phyloP scores from a whole-genome alignment of 23 tunicate species.

The Clavelina lepadiformis region DNA sequence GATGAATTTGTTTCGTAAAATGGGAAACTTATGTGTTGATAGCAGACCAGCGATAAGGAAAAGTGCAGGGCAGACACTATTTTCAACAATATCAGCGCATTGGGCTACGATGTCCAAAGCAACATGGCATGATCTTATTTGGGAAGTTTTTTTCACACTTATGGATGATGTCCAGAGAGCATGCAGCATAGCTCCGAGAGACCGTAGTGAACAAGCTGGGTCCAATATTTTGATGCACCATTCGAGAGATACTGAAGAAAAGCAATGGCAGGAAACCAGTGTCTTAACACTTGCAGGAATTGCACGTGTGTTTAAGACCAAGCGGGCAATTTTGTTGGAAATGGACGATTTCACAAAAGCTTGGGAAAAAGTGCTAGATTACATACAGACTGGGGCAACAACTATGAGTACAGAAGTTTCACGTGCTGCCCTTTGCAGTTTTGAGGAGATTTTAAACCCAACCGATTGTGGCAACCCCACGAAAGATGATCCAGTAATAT shows the following conservation, averaged over 20 bases:
- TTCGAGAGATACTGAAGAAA: constrained; percentile 93
- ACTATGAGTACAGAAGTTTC: constrained; percentile 68
- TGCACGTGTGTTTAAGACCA: constrained; percentile 74
- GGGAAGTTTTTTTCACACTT: constrained; percentile 79
- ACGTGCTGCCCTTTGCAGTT: constrained; percentile 82
- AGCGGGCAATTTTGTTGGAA: constrained; percentile 33
- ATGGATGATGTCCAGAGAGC: constrained; percentile 86
- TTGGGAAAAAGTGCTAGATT: constrained; percentile 72
- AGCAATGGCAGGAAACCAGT: constrained; percentile 97
- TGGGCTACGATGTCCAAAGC: constrained; percentile 50
- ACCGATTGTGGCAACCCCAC: constrained; percentile 1
- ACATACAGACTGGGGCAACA: constrained; percentile 62
- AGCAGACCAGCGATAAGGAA: constrained; percentile 85
- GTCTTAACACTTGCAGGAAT: constrained; percentile 88
- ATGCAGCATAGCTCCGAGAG: constrained; percentile 44
- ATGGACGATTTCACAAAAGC: constrained; percentile 48
- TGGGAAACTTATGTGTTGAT: constrained; percentile 85
- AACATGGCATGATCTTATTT: constrained; percentile 82
- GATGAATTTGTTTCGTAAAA: constrained; percentile 72
- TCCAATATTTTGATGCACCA: constrained; percentile 86
- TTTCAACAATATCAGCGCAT: constrained; percentile 89
- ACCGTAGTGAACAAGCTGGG: constrained; percentile 13
- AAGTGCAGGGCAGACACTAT: constrained; percentile 92
- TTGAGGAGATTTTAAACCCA: constrained; percentile 78
- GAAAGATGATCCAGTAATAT: constrained; percentile 2